phyloP scores from a whole-genome alignment of 2,113 vertebrate genomes.

The Plecotus auritus region DNA sequence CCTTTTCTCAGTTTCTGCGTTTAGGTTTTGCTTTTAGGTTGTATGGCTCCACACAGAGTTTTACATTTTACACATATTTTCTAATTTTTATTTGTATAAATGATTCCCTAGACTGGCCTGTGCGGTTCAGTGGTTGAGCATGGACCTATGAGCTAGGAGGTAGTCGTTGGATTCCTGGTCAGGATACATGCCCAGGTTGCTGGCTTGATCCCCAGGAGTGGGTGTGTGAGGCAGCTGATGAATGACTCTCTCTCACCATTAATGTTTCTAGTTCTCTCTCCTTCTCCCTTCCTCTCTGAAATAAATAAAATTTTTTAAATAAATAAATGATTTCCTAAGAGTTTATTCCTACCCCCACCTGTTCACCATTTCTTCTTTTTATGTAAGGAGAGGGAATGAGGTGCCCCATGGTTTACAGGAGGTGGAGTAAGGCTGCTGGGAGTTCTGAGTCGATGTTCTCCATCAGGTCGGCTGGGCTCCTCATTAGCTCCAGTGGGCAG shows the following conservation, averaged over 20 bases:
- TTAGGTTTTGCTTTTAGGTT: constrained; percentile 9
- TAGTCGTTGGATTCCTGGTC: no score
- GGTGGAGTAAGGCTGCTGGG: rapidly evolving
- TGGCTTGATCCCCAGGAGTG: no score
- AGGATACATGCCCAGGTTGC: no score
- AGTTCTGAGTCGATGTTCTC: no score
- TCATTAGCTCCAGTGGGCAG: neutral
- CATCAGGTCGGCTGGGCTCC: no score
- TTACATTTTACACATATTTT: constrained; percentile 27
- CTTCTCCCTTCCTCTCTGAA: no score
- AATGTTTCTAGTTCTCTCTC: no score
- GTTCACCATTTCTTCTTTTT: constrained; percentile 25
- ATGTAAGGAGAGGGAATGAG: neutral
- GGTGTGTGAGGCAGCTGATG: no score
- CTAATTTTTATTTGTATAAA: constrained; percentile 67
- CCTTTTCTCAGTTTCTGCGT: neutral
- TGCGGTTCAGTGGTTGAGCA: no score
- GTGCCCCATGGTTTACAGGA: neutral
- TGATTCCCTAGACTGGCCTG: constrained; percentile 21
- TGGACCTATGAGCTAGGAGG: no score
- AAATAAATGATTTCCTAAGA: constrained; percentile 54
- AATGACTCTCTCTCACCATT: no score
- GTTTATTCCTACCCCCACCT: neutral
- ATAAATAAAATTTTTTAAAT: neutral
- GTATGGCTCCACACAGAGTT: constrained; percentile 14